Evolutionary conservation across 1,140 invertebrate genomes (phyloP), one percentile per base, ranked within the genome.

Genomic region (Centruroides sculpturatus): DNA sequence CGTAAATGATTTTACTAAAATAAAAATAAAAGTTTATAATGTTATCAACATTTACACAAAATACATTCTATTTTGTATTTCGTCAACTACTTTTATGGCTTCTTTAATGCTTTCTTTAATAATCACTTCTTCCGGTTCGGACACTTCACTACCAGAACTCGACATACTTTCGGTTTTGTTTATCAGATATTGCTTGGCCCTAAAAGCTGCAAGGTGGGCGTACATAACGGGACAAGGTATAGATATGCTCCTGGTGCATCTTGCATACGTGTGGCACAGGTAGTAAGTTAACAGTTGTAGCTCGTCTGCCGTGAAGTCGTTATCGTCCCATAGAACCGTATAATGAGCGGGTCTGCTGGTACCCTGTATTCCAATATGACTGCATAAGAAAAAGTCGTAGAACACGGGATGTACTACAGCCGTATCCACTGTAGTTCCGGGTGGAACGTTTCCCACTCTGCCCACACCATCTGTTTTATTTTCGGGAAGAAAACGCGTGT

Each of bases 381-480:
- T 80, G 57, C 86, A 85, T 64, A 94, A 75, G 72, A 87, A 94
- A 73, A 92, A 94, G 73, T 94, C 89, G 57, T 85, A 77, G 66
- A 89, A 82, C 3, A 78, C 80, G 0, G 87, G 85, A 74, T 91
- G 86, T 0, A 85, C 85, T 12, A 96, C 92, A 1, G 76, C 69
- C 0, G 77, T 83, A 68, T 95, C 91, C 0, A 94, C 87, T 5
- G 85, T 77, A 0, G 89, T 92, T 7, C 92, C 92, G 1, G 89
- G 83, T 41, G 82, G 82, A 0, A 93, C 86, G 70, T 92, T 92
- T 5, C 69, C 68, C 41, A 57, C 62, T 60, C 63, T 66, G 7
- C 73, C 73, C 10, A 63, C 59, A 12, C 59, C 64, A 48, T 68
- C 61, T 11, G 51, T 47, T n/a, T 13, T 23, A 58, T 73, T 65